phyloP scores from a whole-genome alignment of 2,113 vertebrate species.

The Lepus timidus region DNA sequence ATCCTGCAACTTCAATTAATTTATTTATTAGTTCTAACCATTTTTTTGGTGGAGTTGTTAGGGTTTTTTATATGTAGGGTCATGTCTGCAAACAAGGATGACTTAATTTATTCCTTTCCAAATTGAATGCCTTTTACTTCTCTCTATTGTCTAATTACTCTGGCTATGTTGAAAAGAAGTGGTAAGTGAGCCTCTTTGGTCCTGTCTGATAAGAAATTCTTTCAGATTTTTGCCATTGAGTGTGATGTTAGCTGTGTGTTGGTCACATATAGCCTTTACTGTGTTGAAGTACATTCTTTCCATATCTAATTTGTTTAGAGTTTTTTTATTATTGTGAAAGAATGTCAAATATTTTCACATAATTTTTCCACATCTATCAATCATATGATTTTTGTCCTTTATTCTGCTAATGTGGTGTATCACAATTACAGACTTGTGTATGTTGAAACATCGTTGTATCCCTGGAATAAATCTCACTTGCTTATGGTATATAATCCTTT shows the following conservation, averaged over 20 bases:
- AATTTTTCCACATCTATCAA: too few species aligned
- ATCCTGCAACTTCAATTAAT: too few species aligned
- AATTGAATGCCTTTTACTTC: background rate
- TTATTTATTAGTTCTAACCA: too few species aligned
- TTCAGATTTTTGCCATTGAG: background rate
- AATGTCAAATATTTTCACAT: background rate
- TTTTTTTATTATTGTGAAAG: background rate
- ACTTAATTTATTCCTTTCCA: background rate
- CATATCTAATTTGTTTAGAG: background rate
- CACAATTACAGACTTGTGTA: too few species aligned
- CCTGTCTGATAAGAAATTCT: background rate
- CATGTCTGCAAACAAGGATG: too few species aligned
- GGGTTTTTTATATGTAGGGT: too few species aligned
- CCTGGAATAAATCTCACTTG: too few species aligned
- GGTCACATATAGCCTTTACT: background rate
- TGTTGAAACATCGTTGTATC: too few species aligned
- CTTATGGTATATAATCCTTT: too few species aligned
- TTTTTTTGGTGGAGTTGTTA: too few species aligned
- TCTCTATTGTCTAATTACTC: background rate
- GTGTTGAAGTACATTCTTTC: background rate
- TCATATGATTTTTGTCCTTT: too few species aligned
- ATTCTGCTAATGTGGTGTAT: too few species aligned
- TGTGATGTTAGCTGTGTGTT: background rate
- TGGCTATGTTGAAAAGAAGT: background rate
- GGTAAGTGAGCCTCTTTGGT: background rate